A percentile compares a stretch with the other conserved stretches of the same genome.
phyloP scores from a whole-genome alignment of 2,888 invertebrate genomes.

The Drepanosiphum platanoidis region DNA sequence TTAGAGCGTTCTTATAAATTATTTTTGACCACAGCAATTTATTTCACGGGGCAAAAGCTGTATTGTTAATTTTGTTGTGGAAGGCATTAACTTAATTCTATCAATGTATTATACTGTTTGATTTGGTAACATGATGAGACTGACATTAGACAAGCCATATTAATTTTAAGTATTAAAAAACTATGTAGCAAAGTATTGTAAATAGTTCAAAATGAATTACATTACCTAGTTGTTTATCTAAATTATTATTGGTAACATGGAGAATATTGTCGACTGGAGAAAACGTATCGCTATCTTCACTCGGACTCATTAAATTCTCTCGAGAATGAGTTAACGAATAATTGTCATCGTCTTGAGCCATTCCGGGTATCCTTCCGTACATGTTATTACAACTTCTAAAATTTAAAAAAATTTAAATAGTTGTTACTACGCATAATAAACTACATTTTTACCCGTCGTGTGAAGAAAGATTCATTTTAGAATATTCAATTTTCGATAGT shows the following conservation, averaged over 20 bases:
- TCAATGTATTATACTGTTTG: not conserved
- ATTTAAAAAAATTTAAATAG: constrained; percentile 58
- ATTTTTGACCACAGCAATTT: no score
- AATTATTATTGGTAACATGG: constrained; percentile 67
- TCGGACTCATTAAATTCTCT: constrained; percentile 71
- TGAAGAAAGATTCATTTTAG: constrained; percentile 25
- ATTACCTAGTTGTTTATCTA: constrained; percentile 55
- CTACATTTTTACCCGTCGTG: constrained; percentile 36
- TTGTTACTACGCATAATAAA: not conserved
- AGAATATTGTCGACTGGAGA: constrained; percentile 72
- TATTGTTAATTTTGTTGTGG: no score
- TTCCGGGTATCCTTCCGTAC: constrained; percentile 71
- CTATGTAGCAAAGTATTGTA: not conserved
- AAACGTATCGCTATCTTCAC: constrained; percentile 77
- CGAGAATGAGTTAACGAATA: constrained; percentile 69
- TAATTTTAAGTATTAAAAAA: not conserved
- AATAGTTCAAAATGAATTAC: not conserved
- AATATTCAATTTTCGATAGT: constrained; percentile 26
- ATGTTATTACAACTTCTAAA: constrained; percentile 70
- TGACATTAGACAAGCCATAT: not conserved
- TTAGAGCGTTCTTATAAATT: no score
- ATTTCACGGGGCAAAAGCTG: no score
- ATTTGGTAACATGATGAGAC: not conserved
- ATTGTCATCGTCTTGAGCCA: constrained; percentile 66
- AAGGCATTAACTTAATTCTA: not conserved